phyloP scores from a whole-genome alignment of 37 sponge, comb jelly and placozoan species.

The Lycopodina hypogea region DNA sequence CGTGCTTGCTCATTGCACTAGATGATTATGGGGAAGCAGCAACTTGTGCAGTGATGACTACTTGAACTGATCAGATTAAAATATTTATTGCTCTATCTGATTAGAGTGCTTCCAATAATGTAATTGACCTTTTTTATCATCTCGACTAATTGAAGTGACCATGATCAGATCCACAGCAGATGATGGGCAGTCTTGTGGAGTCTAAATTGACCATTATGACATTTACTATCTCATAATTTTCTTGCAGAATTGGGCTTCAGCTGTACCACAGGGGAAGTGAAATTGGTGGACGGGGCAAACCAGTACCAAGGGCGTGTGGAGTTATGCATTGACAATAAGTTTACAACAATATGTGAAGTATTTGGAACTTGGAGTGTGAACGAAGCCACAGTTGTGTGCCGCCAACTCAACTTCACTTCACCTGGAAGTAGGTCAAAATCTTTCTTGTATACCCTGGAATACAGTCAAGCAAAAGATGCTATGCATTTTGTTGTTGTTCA shows the following conservation, averaged over 20 bases:
- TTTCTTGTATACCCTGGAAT: not conserved
- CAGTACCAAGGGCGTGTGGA: constrained; percentile 45
- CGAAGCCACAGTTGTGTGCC: constrained; percentile 42
- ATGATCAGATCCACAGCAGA: no score
- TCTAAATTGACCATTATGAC: no score
- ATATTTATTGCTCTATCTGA: no score
- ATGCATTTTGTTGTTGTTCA: not conserved
- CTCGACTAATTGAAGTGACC: no score
- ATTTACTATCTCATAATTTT: no score
- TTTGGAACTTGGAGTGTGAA: not conserved
- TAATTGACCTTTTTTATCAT: no score
- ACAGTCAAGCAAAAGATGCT: not conserved
- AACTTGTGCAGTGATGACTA: no score
- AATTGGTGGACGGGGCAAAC: constrained; percentile 29
- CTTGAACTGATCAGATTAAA: no score
- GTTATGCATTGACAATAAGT: constrained; percentile 19
- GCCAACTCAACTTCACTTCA: constrained; percentile 23
- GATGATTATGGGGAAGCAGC: no score
- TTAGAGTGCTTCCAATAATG: no score
- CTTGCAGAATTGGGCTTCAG: constrained; percentile 18
- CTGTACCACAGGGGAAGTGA: constrained; percentile 21
- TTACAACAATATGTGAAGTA: constrained; percentile 34
- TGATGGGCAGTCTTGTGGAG: no score
- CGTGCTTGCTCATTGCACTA: no score
- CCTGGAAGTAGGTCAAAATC: not conserved